Base-by-base conservation (phyloP, 2,113 vertebrate genomes). In the Clarias batrachus region DNA sequence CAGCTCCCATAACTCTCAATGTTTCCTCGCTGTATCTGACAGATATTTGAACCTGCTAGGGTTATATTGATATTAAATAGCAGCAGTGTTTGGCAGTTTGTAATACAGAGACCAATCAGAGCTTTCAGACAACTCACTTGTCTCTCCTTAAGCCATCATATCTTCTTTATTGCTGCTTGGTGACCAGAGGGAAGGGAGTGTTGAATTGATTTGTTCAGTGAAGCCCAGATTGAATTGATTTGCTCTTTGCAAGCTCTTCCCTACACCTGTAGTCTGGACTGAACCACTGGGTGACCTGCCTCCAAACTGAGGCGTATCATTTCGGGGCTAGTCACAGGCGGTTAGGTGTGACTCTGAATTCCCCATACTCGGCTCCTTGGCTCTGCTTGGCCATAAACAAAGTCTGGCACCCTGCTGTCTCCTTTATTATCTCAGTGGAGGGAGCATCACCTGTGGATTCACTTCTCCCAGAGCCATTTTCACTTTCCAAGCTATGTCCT, bases 271-370 rank as follows among this genome's bases (percentile, higher is more conserved):
- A 74, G 79, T 68, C 85, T 85, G 62, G 71, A 66, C 48, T 83
- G 52, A 74, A 73, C 78, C 74, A 60, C 68, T 74, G 63, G 76
- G 19, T 6, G 23, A 21, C 23, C 68, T 84, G 81, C 52, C 73
- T 90, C 81, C 13, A 54, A 82, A 89, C 89, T 91, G 91, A 93
- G 92, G 85, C 86, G 78, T 89, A 89, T 91, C 92, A 93, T 93
- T 95, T 94, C 63, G 90, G 90, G 87, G 89, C 85, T 82, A 93
- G 93, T 93, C 92, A 91, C 88, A 91, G 90, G 88, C 87, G 91
- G 90, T 92, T 91, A 92, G 92, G 90, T 91, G 90, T 83, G 88
- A 86, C 85, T 90, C 74, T 90, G 92, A 93, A 92, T 91, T 92
- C 91, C 88, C 85, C 41, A 37, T 88, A 73, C 90, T 92, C 89